Conservation (phyloP, 2,888 invertebrate genomes). For the Phyto melanocephala region DNA sequence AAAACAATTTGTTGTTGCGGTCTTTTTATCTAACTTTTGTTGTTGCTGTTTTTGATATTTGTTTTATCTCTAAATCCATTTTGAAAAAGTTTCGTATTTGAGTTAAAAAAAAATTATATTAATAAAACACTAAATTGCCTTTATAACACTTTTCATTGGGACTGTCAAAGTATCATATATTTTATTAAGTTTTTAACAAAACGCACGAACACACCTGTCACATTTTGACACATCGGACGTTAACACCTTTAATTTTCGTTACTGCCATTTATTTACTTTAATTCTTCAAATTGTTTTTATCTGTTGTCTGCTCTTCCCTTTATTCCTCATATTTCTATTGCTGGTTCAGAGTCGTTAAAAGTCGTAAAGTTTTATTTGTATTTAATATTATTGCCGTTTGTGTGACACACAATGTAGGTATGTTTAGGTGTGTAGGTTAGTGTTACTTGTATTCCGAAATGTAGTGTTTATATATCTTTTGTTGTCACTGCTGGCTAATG, state of each 20-base stretch:
- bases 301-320: not conserved
- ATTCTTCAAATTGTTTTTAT: slow-evolving; percentile 28
- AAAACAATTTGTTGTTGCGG: not conserved
- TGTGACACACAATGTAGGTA: not conserved
- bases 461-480: slow-evolving; percentile 28
- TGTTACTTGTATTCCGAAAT: not conserved
- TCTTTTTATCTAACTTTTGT: not conserved
- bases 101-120: too few relatives aligned
- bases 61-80: not conserved
- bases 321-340: not conserved
- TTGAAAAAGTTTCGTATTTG: not conserved
- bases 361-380: slow-evolving; percentile 50
- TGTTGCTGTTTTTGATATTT: not conserved
- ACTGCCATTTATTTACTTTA: slow-evolving; percentile 5
- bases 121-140: slow-evolving; percentile 14
- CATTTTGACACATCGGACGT: slow-evolving; percentile 56
- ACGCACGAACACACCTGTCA: slow-evolving; percentile 53
- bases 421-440: not conserved
- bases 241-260: slow-evolving; percentile 60
- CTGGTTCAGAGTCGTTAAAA: not conserved
- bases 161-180: slow-evolving; percentile 26
- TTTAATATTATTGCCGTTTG: slow-evolving; percentile 35
- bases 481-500: slow-evolving; percentile 22
- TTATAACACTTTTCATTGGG: slow-evolving; percentile 39
- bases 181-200: slow-evolving; percentile 27